Evolutionary conservation across 2,888 invertebrate genomes (phyloP), one percentile per base, ranked within the genome.

Genomic region (Euzophera pinguis): DNA sequence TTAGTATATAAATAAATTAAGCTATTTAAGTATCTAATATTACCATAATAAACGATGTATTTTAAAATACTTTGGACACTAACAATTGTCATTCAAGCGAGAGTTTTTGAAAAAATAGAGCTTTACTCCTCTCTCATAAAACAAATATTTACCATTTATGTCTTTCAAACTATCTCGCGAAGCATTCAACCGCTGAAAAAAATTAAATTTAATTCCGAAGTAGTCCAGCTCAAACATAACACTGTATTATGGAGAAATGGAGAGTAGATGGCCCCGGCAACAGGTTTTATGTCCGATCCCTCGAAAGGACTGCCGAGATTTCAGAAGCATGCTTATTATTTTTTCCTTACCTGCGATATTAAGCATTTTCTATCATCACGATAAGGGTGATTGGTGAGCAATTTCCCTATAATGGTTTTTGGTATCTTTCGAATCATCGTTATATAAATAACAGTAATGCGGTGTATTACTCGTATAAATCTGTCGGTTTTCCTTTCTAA

Each of bases 241-340:
- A 27, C 22, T 12, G 37, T 48, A 14, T 32, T 50, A 39, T 39
- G 49, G 39, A 39, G 29, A 50, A 50, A 29, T 50, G 49, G 38
- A 39, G 16, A 39, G 49, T 29, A 50, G 39, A 50, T 41, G 49
- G 27, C 35, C 34, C 35, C 17, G 1, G 51, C 51, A 51, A 51
- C 51, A 51, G 42, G 51, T 51, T 51, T 51, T 51, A 51, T 51
- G 51, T 17, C 22, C 43, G 51, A 51, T 43, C 51, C 51, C 43
- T 43, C 43, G 49, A 39, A 27, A 39, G 27, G 29, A 17, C 29
- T 39, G 7, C 29, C 12, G n/a, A 14, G 49, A 29, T 29, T 48
- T 39, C 16, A 22, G 29, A 50, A 50, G 10, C 29, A 13, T 38
- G 48, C 37, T 29, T 41, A 50, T 50, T 50, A 39, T 50, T 39